Conservation (phyloP, 2,888 invertebrate genomes). For the Cosmia pyralina region DNA sequence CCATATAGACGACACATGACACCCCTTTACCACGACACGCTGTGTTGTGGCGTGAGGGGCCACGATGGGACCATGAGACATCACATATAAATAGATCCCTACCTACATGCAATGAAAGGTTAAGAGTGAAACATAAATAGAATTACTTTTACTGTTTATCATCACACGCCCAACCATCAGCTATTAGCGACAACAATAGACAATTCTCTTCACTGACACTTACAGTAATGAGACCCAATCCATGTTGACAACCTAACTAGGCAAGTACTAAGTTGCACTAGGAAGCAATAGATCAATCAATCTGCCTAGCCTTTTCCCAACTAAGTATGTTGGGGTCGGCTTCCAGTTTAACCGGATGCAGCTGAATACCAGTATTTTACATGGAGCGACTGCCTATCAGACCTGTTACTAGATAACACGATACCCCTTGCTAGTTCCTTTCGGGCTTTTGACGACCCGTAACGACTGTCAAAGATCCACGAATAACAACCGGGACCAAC, state of each 20-base stretch:
- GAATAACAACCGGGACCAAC: too few species aligned
- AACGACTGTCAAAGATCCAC: too few species aligned
- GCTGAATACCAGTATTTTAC: too few species aligned
- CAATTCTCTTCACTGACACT: constrained; percentile 16
- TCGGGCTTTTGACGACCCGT: too few species aligned
- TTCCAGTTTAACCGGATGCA: too few species aligned
- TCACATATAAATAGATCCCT: constrained; percentile 19
- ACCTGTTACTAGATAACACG: too few species aligned
- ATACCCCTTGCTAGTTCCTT: too few species aligned
- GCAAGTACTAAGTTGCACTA: background rate
- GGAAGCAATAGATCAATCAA: too few species aligned
- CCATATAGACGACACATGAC: constrained; percentile 60
- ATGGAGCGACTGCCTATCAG: too few species aligned
- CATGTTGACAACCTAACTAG: constrained; percentile 2
- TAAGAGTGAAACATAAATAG: constrained; percentile 42
- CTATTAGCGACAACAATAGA: constrained; percentile 48
- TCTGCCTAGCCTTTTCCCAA: too few species aligned
- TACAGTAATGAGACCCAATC: constrained; percentile 29
- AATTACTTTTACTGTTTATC: constrained; percentile 48
- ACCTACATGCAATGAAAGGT: constrained; percentile 40
- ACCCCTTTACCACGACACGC: constrained; percentile 23
- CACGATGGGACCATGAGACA: constrained; percentile 24
- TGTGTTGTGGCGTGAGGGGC: constrained; percentile 2
- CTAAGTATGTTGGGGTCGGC: too few species aligned
- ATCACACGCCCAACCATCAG: constrained; percentile 29